Evolutionary conservation across 2,113 vertebrate species (phyloP), one percentile per base, ranked within the genome.

Genomic region (Syngnathus floridae): DNA sequence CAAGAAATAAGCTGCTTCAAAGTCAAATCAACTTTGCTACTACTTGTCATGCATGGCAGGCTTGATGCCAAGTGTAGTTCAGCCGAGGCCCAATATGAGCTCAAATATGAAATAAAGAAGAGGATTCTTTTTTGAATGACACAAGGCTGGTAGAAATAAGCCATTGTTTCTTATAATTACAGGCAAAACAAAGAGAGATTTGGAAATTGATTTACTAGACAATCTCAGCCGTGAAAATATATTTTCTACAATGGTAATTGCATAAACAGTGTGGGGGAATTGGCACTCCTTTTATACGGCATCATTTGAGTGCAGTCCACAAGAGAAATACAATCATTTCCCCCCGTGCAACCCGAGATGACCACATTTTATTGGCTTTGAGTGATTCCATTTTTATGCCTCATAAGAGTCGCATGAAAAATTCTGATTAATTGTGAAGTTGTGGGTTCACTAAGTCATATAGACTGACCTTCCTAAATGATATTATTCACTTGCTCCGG

Each of bases 1-100:
- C 79, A 84, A 86, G 74, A 73, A 81, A 85, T 84, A 69, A 83
- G 65, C 67, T 52, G 61, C 54, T 85, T 84, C 57, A 77, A 84
- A 81, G 69, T 35, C 16, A 75, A 83, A 71, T 74, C 65, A 65
- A 49, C 16, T 72, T 60, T 76, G 72, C 61, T 51, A 75, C 12
- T 58, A 60, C 70, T 68, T 82, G 8, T 31, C 31, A 45, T 41
- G 56, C n/a, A 57, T 57, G 11, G 65, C 45, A 65, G 60, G 61
- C 64, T 75, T 49, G 52, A 7, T 45, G 58, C 55, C 41, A 14
- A 19, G 71, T 62, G 64, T 35, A 37, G 72, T 46, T 64, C 63
- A 71, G 46, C 19, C 59, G 73, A 64, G 56, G 74, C 48, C 56
- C 62, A 67, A 67, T 31, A 3, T 31, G 26, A 31, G 26, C 2